Evolutionary conservation across 2,797 vertebrate species (phyloP).

Genomic region (Syndactyla subalaris): DNA sequence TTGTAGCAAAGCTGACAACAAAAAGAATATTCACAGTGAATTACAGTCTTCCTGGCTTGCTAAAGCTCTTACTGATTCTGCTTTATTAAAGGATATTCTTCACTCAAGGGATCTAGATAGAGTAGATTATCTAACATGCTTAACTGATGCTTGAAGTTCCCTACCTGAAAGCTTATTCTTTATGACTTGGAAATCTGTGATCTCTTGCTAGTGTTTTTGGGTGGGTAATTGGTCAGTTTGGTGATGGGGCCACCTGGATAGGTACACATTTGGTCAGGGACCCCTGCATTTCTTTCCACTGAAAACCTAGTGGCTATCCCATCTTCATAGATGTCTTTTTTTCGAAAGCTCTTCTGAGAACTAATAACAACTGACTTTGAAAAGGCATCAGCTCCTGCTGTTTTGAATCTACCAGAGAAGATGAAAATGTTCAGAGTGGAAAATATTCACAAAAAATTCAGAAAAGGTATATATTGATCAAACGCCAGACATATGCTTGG

Average conservation of each 20-base stretch:
- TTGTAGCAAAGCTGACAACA: constrained; percentile 41
- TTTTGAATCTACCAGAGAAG: neutral
- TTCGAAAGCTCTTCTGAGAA: neutral
- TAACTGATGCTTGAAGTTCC: constrained; percentile 2
- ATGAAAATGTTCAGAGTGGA: neutral
- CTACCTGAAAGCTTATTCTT: constrained; percentile 6
- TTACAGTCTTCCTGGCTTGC: constrained; percentile 36
- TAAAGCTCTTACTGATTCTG: constrained; percentile 34
- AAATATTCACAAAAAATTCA: neutral
- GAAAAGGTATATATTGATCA: neutral
- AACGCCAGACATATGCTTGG: neutral
- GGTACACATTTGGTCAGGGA: neutral
- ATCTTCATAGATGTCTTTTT: neutral
- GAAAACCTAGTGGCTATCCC: neutral
- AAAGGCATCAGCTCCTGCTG: neutral
- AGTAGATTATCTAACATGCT: constrained; percentile 49
- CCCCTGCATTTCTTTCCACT: neutral
- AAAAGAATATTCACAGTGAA: constrained; percentile 34
- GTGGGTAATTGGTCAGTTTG: neutral
- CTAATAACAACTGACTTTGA: neutral
- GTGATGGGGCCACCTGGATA: neutral
- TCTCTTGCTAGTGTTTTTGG: neutral
- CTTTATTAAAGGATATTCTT: constrained; percentile 51
- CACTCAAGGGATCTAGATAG: constrained; percentile 41
- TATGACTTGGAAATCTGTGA: neutral